phyloP scores from a whole-genome alignment of 2,113 vertebrate species.

The Cebidichthys violaceus region DNA sequence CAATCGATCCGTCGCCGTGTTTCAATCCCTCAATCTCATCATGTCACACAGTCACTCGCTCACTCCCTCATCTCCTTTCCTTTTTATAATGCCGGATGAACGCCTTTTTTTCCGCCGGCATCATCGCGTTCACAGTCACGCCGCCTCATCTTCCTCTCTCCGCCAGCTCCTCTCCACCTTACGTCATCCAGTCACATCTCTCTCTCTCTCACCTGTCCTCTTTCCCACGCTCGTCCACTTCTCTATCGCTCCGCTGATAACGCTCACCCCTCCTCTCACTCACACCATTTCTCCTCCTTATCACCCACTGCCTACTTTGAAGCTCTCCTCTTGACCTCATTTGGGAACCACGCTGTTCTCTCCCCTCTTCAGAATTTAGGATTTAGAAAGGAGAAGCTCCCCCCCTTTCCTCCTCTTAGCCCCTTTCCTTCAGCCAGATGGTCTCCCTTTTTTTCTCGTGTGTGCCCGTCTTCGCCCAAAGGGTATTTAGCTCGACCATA shows the following conservation, averaged over 20 bases:
- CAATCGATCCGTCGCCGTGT: constrained; percentile 25
- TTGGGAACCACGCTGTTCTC: constrained; percentile 41
- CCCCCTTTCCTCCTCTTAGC: background rate
- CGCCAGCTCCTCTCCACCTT: constrained; percentile 56
- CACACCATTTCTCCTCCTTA: constrained; percentile 49
- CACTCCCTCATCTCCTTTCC: background rate
- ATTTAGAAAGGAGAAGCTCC: constrained; percentile 26
- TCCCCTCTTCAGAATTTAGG: constrained; percentile 24
- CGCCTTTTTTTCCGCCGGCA: background rate
- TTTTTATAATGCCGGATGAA: constrained; percentile 4
- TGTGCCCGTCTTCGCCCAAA: constrained; percentile 9
- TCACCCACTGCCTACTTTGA: constrained; percentile 50
- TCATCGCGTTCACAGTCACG: background rate
- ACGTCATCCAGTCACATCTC: constrained; percentile 60
- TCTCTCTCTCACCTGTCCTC: constrained; percentile 60
- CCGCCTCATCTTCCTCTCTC: constrained; percentile 19
- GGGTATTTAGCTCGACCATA: constrained; percentile 1
- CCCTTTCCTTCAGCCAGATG: constrained; percentile 9
- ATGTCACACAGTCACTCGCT: background rate
- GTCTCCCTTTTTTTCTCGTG: background rate
- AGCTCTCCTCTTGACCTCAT: constrained; percentile 66
- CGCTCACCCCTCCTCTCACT: constrained; percentile 18
- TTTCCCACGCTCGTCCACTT: constrained; percentile 56
- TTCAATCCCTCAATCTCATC: constrained; percentile 9
- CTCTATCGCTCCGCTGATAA: constrained; percentile 22